Percentiles rank a stretch among this genome's conserved stretches.
phyloP scores from a whole-genome alignment of 1,140 invertebrate species.

The Leptoteleia sp. region DNA sequence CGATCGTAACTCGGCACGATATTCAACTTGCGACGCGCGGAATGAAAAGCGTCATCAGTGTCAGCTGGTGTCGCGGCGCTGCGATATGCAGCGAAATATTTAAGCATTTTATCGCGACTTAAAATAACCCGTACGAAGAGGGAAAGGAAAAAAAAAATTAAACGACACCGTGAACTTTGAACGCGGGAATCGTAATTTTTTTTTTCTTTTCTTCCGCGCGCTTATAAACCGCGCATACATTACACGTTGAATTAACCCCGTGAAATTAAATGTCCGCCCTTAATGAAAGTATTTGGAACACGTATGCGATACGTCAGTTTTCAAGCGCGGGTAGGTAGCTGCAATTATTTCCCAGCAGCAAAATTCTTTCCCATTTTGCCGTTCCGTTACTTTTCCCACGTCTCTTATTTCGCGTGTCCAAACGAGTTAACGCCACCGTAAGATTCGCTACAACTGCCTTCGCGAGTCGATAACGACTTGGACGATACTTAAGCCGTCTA shows the following conservation, averaged over 20 bases:
- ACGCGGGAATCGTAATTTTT: constrained; percentile 48
- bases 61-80: constrained; percentile 36
- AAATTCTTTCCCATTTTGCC: constrained; percentile 49
- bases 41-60: constrained; percentile 64
- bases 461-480: constrained; percentile 69
- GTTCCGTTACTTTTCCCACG: constrained; percentile 33
- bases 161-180: constrained; percentile 16
- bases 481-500: constrained; percentile 65
- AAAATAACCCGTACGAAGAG: constrained; percentile 50
- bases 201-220: not conserved
- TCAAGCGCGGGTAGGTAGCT: constrained; percentile 20
- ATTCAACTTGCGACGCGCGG: constrained; percentile 44
- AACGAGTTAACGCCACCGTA: constrained; percentile 47
- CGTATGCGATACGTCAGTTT: constrained; percentile 55
- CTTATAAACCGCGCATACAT: constrained; percentile 54
- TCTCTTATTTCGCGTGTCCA: constrained; percentile 61
- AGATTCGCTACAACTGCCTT: constrained; percentile 58
- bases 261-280: constrained; percentile 61
- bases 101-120: constrained; percentile 63
- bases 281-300: constrained; percentile 63
- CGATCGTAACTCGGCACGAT: constrained; percentile 44
- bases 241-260: constrained; percentile 55
- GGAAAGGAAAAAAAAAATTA: constrained; percentile 55
- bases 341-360: constrained; percentile 55
- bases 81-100: constrained; percentile 60